Conservation (phyloP, 2,797 vertebrate species). For the Triplophysa bombifrons region DNA sequence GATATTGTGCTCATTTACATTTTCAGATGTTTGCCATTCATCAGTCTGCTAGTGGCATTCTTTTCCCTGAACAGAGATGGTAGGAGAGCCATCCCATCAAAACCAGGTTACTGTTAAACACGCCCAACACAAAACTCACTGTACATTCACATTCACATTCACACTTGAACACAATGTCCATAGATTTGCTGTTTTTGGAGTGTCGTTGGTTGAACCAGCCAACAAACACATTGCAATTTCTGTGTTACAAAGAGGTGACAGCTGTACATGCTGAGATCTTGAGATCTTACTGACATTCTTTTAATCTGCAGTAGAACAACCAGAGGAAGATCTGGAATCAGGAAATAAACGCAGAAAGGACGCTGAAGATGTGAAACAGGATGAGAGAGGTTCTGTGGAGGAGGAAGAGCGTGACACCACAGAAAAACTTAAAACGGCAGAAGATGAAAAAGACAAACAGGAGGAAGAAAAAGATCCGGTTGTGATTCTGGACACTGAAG, state of each 20-base stretch:
- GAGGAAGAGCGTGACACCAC: neutral
- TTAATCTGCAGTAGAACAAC: neutral
- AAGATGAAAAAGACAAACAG: neutral
- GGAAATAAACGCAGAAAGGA: neutral
- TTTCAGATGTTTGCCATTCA: constrained; percentile 29
- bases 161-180: neutral
- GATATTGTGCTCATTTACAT: constrained; percentile 8
- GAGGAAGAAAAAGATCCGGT: neutral
- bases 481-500: neutral
- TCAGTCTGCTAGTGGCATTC: constrained; percentile 12
- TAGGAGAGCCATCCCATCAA: neutral
- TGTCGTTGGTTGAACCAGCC: neutral
- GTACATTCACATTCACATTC: neutral
- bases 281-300: neutral
- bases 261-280: neutral
- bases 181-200: no score
- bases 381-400: neutral
- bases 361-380: neutral
- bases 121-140: neutral
- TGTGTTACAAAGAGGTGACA: neutral
- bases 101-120: constrained; percentile 9
- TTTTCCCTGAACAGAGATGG: constrained; percentile 21
- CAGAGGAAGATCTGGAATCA: neutral
- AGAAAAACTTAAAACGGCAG: neutral
- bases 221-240: neutral